Percentiles rank a stretch among this genome's conserved stretches.
These are phyloP conservation scores for Albula glossodonta DNA, from an alignment of 2,113 vertebrate genomes.

Conservation along the genomic window DNA sequence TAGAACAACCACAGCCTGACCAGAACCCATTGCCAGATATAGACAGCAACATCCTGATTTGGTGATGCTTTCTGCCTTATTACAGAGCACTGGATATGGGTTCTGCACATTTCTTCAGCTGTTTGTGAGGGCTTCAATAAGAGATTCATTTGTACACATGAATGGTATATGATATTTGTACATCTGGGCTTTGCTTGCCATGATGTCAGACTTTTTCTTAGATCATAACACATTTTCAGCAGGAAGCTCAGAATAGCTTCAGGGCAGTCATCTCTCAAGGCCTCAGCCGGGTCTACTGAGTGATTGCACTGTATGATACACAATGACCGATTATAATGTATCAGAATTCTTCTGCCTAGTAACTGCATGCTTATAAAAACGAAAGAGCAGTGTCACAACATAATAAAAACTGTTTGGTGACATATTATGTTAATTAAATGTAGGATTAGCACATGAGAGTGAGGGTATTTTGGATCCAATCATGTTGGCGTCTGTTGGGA, in stretches of 20 bases:
- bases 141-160: not conserved
- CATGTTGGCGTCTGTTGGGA: no score
- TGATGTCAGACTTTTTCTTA: not conserved
- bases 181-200: not conserved
- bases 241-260: not conserved
- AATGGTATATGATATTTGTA: not conserved
- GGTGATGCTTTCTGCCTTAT: not conserved
- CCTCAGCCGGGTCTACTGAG: not conserved
- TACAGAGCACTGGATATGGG: not conserved
- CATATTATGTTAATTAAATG: no score
- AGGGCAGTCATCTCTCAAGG: not conserved
- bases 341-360: no score
- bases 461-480: no score
- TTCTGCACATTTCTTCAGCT: not conserved
- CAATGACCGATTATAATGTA: not conserved
- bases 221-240: not conserved
- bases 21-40: no score
- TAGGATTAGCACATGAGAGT: no score
- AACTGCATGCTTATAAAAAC: no score
- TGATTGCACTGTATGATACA: not conserved
- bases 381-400: no score
- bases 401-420: no score
- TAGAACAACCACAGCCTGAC: no score
- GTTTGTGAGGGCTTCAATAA: not conserved
- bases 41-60: no score